Base-by-base conservation (phyloP, 2,888 invertebrate species). In the Notocelia uddmanniana region DNA sequence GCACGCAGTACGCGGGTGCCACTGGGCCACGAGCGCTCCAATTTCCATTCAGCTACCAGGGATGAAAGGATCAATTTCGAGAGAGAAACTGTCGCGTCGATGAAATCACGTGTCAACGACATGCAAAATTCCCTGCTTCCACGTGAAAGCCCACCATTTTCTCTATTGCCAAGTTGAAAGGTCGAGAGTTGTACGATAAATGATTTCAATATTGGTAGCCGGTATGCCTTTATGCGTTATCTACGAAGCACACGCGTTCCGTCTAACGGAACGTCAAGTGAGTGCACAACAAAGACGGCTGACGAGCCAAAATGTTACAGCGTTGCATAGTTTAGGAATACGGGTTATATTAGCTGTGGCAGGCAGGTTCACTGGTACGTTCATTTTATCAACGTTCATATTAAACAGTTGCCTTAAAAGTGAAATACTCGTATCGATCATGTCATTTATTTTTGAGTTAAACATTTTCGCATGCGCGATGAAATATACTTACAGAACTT, bases 151-250 rank as follows among this genome's bases (percentile, higher is more conserved):
- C 19, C n/a, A 54, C 15, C 11, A n/a, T 50, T 59, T 69, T 63
- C 54, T 74, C 72, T 80, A 80, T 76, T 73, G 67, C 79, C 76
- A 74, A 63, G 78, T 76, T 75, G 64, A 76, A 75, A 74, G 76
- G 76, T 76, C 76, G 77, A 64, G 76, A 75, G 74, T 77, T 75
- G 73, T 45, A 68, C 71, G 76, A 68, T 68, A 69, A 70, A 73
- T 73, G 60, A 73, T 75, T 74, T 73, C 74, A 76, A 75, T 77
- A 75, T 76, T 74, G 75, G 72, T 73, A 79, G 76, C 76, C 75
- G 79, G 78, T 76, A 78, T 80, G 74, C 80, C 81, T 84, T 80
- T 79, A 77, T 76, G 78, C 80, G 82, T 85, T 86, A 86, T 85
- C 85, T 80, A 69, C 74, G 74, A 68, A 78, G 76, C 81, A 81